Evolutionary conservation across 2,797 vertebrate species (phyloP).

Genomic region (Pelochelys cantorii): DNA sequence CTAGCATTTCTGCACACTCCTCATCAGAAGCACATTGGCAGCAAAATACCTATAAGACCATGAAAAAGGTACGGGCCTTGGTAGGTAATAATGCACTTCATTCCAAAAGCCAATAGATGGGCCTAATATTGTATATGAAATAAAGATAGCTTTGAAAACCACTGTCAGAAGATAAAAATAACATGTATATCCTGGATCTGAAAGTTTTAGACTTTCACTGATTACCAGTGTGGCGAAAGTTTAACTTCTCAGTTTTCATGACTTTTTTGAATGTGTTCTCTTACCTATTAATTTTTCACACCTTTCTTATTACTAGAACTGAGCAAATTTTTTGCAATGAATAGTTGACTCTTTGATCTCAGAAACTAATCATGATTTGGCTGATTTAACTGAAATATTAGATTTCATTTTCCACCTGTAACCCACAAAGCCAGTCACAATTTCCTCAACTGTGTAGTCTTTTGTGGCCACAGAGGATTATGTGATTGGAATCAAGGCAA

Average conservation of each 20-base stretch:
- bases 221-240: neutral
- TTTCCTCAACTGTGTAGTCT: neutral
- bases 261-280: neutral
- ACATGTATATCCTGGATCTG: neutral
- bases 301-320: neutral
- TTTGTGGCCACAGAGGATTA: neutral
- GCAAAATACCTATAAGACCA: neutral
- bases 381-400: neutral
- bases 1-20: neutral
- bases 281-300: neutral
- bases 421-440: neutral
- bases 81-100: slow-evolving; percentile 4
- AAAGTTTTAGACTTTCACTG: neutral
- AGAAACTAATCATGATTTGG: neutral
- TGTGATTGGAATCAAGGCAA: neutral
- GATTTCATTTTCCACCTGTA: neutral
- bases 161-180: neutral
- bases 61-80: neutral
- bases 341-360: neutral
- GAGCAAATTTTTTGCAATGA: neutral
- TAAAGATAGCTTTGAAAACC: slow-evolving; percentile 4
- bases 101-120: neutral
- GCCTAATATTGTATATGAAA: neutral
- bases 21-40: slow-evolving; percentile 18
- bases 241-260: neutral